Conservation (phyloP, 2,888 invertebrate genomes). For the Drosophila trichaetosa region DNA sequence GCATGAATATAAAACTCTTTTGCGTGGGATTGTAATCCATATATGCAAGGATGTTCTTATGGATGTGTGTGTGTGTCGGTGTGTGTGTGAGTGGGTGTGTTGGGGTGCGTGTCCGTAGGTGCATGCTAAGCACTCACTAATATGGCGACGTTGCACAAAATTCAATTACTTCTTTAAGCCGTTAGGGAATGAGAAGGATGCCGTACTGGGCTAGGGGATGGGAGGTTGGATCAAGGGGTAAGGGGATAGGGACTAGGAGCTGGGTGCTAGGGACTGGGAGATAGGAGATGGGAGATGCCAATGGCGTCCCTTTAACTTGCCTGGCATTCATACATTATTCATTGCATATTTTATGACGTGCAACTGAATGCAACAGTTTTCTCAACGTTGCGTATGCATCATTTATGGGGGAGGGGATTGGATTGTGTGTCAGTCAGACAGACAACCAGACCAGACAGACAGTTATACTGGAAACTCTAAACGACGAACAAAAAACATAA, state of each 20-base stretch:
- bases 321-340: slow-evolving; percentile 21
- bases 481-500: neutral
- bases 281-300: neutral
- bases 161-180: slow-evolving; percentile 22
- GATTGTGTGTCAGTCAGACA: neutral
- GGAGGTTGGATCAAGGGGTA: neutral
- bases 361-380: slow-evolving; percentile 42
- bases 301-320: neutral
- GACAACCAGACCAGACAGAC: neutral
- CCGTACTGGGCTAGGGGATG: neutral
- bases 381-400: slow-evolving; percentile 31
- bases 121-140: neutral
- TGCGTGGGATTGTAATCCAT: neutral
- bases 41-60: neutral
- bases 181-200: neutral
- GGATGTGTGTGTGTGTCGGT: neutral
- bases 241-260: neutral
- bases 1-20: neutral
- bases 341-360: slow-evolving; percentile 27
- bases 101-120: neutral
- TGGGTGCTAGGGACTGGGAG: neutral
- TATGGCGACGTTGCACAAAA: slow-evolving; percentile 29
- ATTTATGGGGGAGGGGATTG: slow-evolving; percentile 9
- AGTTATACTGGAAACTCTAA: neutral
- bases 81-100: neutral